Percentiles rank a stretch among this genome's conserved stretches.
Evolutionary conservation across 2,113 vertebrate genomes (phyloP).

Genomic region (Sylvietta virens): DNA sequence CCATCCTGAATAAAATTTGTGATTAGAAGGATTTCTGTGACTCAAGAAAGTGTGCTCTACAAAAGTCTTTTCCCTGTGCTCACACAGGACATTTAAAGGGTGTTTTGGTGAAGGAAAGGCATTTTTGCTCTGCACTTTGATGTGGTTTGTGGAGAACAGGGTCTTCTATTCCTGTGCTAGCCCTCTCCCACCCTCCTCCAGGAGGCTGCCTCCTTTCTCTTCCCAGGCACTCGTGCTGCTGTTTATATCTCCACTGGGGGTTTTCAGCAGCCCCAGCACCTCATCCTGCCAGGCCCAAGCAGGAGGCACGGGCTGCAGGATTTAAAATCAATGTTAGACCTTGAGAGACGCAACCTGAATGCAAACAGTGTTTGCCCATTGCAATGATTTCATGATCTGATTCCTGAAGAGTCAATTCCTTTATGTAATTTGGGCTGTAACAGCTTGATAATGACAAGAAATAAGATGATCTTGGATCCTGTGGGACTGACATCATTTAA

Average conservation of each 20-base stretch:
- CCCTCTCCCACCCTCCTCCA: neutral
- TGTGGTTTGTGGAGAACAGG: neutral
- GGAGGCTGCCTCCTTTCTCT: neutral
- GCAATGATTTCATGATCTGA: neutral
- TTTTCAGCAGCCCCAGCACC: neutral
- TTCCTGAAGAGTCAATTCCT: neutral
- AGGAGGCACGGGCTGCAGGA: neutral
- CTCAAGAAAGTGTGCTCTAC: neutral
- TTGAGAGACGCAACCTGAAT: neutral
- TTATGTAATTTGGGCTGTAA: neutral
- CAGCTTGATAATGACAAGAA: neutral
- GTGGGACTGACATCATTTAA: neutral
- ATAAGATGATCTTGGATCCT: neutral
- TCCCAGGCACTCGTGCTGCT: neutral
- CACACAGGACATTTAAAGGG: neutral
- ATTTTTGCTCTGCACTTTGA: neutral
- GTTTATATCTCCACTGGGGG: fast-evolving
- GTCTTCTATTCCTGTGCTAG: neutral
- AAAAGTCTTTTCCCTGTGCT: neutral
- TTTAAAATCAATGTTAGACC: neutral
- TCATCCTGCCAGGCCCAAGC: neutral
- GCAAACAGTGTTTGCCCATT: neutral
- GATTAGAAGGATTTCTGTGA: neutral
- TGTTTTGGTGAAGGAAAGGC: neutral
- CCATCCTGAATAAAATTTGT: neutral